phyloP scores from a whole-genome alignment of 2,113 vertebrate species.

The Anoura caudifer region DNA sequence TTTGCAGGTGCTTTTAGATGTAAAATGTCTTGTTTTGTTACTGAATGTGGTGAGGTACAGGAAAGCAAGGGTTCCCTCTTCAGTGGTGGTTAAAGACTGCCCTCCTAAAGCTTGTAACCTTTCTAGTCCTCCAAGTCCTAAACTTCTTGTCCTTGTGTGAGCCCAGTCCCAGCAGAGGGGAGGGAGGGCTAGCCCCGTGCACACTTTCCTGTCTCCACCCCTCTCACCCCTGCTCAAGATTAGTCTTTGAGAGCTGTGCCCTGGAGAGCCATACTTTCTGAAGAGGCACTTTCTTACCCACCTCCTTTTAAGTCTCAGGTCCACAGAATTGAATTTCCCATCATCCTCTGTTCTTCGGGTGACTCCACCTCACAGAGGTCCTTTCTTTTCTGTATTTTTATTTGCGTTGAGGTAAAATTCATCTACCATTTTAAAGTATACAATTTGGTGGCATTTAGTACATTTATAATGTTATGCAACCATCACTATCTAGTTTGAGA shows the following conservation, averaged over 20 bases:
- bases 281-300: not conserved
- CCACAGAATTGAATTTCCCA: not conserved
- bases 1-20: conserved; percentile 55
- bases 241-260: not conserved
- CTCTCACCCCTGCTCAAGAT: not conserved
- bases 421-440: not conserved
- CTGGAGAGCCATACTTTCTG: not conserved
- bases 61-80: not conserved
- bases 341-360: not conserved
- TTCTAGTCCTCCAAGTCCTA: not conserved
- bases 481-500: not conserved
- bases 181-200: not conserved
- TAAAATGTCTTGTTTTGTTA: conserved; percentile 65
- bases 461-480: not conserved
- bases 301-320: not conserved
- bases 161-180: not conserved
- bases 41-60: not conserved
- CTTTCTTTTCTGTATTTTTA: not conserved
- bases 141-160: not conserved
- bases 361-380: not conserved
- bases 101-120: not conserved
- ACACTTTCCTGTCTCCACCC: not conserved
- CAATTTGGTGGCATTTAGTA: not conserved
- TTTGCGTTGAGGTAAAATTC: not conserved
- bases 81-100: not conserved